phyloP scores from a whole-genome alignment of 2,113 vertebrate genomes.

The Spilogale gracilis region DNA sequence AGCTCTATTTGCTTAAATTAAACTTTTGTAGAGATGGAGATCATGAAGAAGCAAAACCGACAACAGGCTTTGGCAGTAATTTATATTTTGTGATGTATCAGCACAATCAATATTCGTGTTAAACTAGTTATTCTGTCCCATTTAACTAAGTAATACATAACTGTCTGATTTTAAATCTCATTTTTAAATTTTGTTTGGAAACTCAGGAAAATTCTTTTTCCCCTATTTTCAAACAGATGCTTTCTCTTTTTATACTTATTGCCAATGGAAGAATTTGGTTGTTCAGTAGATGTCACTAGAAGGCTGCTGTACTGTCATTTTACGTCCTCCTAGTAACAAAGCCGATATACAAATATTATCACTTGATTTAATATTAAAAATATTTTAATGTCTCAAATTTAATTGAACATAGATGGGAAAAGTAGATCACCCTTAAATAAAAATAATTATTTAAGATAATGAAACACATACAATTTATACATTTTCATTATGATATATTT shows the following conservation, averaged over 20 bases:
- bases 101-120: background rate
- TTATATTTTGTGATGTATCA: background rate
- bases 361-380: conserved; percentile 6
- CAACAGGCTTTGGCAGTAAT: background rate
- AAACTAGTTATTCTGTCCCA: background rate
- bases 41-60: background rate
- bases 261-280: background rate
- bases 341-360: conserved; percentile 40
- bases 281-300: conserved; percentile 87
- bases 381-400: background rate
- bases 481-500: background rate
- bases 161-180: background rate
- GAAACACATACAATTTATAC: background rate
- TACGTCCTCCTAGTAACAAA: background rate
- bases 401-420: background rate
- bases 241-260: background rate
- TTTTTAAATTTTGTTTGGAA: background rate
- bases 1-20: background rate
- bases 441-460: conserved; percentile 14
- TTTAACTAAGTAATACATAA: background rate
- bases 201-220: background rate
- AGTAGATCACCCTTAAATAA: background rate
- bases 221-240: background rate
- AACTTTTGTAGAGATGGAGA: background rate
- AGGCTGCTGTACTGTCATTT: conserved; percentile 40